Percentiles rank a stretch among this genome's conserved stretches.
phyloP scores from a whole-genome alignment of 2,888 invertebrate genomes.

The Clitarchus hookeri region DNA sequence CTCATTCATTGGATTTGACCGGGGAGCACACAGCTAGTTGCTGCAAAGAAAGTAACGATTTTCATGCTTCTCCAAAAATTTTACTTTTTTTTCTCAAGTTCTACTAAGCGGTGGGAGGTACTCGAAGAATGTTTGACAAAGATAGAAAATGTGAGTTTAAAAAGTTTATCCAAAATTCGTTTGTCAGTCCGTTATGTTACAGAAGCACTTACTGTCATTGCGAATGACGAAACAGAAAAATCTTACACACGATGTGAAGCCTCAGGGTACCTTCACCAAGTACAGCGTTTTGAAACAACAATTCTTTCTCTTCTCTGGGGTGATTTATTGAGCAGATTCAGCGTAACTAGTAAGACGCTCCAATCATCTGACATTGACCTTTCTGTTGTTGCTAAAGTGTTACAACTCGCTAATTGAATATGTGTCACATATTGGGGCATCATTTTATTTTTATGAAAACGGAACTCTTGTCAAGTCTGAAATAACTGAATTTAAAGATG shows the following conservation, averaged over 20 bases:
- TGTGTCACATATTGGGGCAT: neutral
- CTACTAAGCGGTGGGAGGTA: neutral
- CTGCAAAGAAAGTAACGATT: neutral
- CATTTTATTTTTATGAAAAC: neutral
- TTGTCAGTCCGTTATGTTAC: neutral
- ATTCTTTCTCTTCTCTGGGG: neutral
- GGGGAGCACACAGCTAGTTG: neutral
- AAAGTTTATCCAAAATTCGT: slow-evolving; percentile 1
- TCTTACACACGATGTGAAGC: neutral
- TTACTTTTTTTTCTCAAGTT: neutral
- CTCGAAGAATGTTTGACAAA: neutral
- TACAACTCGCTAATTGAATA: neutral
- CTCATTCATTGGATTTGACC: neutral
- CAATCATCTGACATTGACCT: slow-evolving; percentile 3
- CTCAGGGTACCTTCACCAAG: neutral
- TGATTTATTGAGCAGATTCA: slow-evolving; percentile 11
- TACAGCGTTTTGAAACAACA: neutral
- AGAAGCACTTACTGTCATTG: neutral
- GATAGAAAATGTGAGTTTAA: neutral
- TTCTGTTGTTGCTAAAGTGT: slow-evolving; percentile 5
- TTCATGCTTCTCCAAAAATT: neutral
- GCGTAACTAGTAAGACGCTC: neutral
- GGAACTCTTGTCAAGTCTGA: slow-evolving; percentile 17
- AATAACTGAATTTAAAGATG: neutral
- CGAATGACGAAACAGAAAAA: neutral